Conservation (phyloP, 2,888 invertebrate genomes). For the Choreutis nemorana region DNA sequence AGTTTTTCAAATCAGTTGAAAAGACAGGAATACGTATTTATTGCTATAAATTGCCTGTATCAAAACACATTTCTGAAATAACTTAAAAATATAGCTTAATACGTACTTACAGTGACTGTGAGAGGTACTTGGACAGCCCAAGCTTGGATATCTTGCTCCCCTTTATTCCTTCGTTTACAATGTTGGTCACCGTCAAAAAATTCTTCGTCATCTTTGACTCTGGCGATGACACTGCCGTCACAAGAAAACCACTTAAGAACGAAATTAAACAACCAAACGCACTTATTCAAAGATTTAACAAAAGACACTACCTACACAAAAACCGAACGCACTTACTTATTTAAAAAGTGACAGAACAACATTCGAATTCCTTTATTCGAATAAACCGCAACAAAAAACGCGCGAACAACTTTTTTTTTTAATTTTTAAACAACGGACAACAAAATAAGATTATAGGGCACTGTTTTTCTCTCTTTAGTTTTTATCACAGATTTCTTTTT, state of each 20-base stretch:
- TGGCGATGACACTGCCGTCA: conserved; percentile 47
- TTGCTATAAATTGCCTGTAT: too few species aligned
- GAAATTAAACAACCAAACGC: conserved; percentile 4
- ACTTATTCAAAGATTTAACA: conserved; percentile 7
- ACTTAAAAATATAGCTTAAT: neutral
- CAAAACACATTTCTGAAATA: neutral
- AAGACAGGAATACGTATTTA: too few species aligned
- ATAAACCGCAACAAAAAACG: conserved; percentile 44
- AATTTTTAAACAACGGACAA: conserved; percentile 16
- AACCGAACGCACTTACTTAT: conserved; percentile 60
- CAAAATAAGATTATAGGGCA: conserved; percentile 19
- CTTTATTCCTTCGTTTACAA: conserved; percentile 78
- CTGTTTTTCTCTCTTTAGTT: conserved; percentile 26
- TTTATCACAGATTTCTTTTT: conserved; percentile 40
- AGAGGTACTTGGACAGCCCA: conserved; percentile 77
- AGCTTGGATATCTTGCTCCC: conserved; percentile 78
- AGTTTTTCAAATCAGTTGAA: too few species aligned
- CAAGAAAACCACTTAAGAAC: conserved; percentile 21
- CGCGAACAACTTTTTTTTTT: conserved; percentile 27
- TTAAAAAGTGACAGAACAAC: conserved; percentile 42
- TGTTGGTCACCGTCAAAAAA: conserved; percentile 67
- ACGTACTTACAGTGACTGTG: conserved; percentile 80
- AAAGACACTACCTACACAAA: conserved; percentile 14
- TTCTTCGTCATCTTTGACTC: conserved; percentile 64
- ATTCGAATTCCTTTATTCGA: conserved; percentile 41